Evolutionary conservation across 64 coral and sea anemone genomes (phyloP).

Genomic region (Stichodactyla helianthus): DNA sequence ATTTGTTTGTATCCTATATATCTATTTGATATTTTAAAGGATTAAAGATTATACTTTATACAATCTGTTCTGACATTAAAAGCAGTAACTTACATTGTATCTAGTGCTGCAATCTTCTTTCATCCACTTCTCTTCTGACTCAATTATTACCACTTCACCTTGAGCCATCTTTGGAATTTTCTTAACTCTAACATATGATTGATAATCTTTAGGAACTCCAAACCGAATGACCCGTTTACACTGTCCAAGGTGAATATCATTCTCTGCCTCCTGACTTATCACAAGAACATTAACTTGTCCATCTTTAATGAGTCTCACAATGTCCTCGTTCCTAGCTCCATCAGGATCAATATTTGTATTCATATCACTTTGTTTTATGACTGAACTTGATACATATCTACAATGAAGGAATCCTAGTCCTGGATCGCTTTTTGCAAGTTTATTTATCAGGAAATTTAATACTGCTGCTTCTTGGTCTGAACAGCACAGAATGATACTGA

Average conservation of each 20-base stretch:
- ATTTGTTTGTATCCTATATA: no score
- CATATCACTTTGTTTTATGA: slow-evolving; percentile 29
- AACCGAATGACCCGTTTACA: slow-evolving; percentile 36
- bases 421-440: slow-evolving; percentile 18
- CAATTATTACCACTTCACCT: slow-evolving; percentile 19
- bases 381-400: neutral
- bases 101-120: neutral
- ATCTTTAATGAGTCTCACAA: slow-evolving; percentile 23
- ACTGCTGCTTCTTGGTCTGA: neutral
- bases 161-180: slow-evolving; percentile 5
- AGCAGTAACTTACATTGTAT: neutral
- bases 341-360: neutral
- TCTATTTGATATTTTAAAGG: no score
- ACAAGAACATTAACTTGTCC: slow-evolving; percentile 40
- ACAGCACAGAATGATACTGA: neutral
- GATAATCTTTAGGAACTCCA: slow-evolving; percentile 35
- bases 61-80: neutral
- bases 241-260: slow-evolving; percentile 19
- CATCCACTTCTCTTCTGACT: neutral
- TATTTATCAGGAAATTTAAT: slow-evolving; percentile 19
- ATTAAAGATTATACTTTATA: no score
- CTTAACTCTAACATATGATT: slow-evolving; percentile 31
- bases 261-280: slow-evolving; percentile 26
- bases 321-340: neutral
- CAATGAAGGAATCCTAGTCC: slow-evolving; percentile 33